Conservation (phyloP, 2,113 vertebrate genomes). For the Setophaga kirtlandii region DNA sequence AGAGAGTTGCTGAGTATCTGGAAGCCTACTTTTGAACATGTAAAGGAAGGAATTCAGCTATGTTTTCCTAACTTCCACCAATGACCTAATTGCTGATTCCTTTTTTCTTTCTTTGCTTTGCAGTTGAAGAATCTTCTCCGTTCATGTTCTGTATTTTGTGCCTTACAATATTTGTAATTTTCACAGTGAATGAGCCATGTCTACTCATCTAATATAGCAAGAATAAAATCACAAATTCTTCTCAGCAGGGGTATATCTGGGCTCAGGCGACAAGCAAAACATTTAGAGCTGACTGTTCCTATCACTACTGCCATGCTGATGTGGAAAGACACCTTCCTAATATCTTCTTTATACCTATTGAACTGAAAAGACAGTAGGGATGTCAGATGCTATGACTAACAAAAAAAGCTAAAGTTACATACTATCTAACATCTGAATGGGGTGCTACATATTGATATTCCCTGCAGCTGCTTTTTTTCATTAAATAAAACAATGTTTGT, state of each 20-base stretch:
- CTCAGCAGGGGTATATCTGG: background rate
- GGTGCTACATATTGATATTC: rapidly evolving
- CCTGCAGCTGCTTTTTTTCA: background rate
- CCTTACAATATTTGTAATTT: background rate
- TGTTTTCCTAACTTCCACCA: background rate
- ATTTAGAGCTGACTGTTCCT: constrained; percentile 4
- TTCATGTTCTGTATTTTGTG: background rate
- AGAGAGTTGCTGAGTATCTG: background rate
- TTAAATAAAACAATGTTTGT: background rate
- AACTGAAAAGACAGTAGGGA: background rate
- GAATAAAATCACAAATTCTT: background rate
- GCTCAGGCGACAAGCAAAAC: background rate
- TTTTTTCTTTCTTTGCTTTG: background rate
- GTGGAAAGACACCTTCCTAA: background rate
- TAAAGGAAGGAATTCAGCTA: background rate
- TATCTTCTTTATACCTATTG: background rate
- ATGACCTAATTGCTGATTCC: background rate
- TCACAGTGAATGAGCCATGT: background rate
- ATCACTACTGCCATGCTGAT: background rate
- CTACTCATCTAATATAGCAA: background rate
- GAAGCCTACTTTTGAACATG: background rate
- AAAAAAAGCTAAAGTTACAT: background rate
- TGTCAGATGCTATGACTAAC: background rate
- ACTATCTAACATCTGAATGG: background rate
- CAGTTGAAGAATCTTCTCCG: background rate